These are phyloP conservation scores for Caenorhabditis latens DNA, from an alignment of 1,140 invertebrate genomes.

Conservation along the genomic window DNA sequence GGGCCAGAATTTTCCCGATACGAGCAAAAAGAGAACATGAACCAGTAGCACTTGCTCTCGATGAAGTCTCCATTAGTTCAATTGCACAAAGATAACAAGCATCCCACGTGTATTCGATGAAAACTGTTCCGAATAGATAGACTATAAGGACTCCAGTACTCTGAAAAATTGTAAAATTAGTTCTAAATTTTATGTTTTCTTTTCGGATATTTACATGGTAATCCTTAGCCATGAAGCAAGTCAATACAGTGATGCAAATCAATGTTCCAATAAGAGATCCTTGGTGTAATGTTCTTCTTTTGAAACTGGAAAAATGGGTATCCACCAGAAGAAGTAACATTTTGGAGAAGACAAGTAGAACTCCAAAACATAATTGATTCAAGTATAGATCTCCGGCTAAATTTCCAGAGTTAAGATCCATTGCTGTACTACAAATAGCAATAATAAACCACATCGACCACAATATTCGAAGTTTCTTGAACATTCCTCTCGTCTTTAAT, in stretches of 20 bases:
- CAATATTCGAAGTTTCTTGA: constrained; percentile 60
- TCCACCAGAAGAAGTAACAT: constrained; percentile 66
- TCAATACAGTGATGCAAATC: constrained; percentile 72
- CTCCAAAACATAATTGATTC: constrained; percentile 74
- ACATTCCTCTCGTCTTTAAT: constrained; percentile 54
- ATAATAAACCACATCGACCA: constrained; percentile 73
- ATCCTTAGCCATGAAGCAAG: constrained; percentile 64
- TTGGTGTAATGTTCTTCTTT: constrained; percentile 73
- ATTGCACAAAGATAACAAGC: constrained; percentile 75
- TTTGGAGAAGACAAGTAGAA: constrained; percentile 76
- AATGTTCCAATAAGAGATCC: constrained; percentile 70
- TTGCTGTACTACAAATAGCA: constrained; percentile 75
- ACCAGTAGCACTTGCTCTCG: constrained; percentile 71
- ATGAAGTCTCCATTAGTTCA: constrained; percentile 71
- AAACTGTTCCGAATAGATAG: constrained; percentile 72
- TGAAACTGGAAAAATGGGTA: constrained; percentile 68
- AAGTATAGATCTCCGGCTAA: constrained; percentile 73
- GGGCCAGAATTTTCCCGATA: constrained; percentile 74
- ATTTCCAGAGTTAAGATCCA: constrained; percentile 73
- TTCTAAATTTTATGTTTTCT: too few species aligned
- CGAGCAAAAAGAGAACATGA: constrained; percentile 73
- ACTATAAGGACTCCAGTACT: constrained; percentile 69
- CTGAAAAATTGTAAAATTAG: constrained; percentile 55
- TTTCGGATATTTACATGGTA: constrained; percentile 63
- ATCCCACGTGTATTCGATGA: constrained; percentile 77